Evolutionary conservation across 1,140 invertebrate species (phyloP).

Genomic region (Achatina immaculata): DNA sequence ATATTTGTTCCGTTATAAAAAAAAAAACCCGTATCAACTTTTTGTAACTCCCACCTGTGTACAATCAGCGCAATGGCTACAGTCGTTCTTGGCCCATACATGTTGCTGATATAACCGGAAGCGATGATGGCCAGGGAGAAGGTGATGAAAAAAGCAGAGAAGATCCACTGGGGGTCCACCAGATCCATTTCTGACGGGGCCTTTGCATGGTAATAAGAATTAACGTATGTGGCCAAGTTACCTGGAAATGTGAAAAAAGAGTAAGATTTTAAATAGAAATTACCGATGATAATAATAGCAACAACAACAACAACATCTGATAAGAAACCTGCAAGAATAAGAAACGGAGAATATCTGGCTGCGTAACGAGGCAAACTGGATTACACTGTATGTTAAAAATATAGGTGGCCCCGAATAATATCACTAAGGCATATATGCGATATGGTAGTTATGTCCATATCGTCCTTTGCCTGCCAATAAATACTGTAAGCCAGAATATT

Average conservation of each 20-base stretch:
- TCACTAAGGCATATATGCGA: no score
- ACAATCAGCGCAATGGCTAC: slow-evolving; percentile 34
- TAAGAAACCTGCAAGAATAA: not conserved
- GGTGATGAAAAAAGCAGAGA: slow-evolving; percentile 45
- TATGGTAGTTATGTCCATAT: no score
- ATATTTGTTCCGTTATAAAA: no score
- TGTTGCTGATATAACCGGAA: slow-evolving; percentile 42
- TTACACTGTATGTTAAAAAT: not conserved
- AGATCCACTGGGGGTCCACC: slow-evolving; percentile 45
- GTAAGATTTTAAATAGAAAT: not conserved
- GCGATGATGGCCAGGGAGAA: slow-evolving; percentile 42
- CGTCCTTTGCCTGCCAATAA: no score
- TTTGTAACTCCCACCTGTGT: slow-evolving; percentile 36
- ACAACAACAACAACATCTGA: not conserved
- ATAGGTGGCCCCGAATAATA: no score
- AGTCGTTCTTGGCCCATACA: slow-evolving; percentile 27
- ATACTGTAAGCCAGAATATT: no score
- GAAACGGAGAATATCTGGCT: not conserved
- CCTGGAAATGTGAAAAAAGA: slow-evolving; percentile 15
- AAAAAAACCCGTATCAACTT: no score
- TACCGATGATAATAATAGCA: not conserved
- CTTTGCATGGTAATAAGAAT: slow-evolving; percentile 35
- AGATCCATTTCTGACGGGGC: slow-evolving; percentile 14
- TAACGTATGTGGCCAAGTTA: slow-evolving; percentile 42
- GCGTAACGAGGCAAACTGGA: not conserved